phyloP scores from a whole-genome alignment of 2,888 invertebrate genomes.

The Drosophila silvestris region DNA sequence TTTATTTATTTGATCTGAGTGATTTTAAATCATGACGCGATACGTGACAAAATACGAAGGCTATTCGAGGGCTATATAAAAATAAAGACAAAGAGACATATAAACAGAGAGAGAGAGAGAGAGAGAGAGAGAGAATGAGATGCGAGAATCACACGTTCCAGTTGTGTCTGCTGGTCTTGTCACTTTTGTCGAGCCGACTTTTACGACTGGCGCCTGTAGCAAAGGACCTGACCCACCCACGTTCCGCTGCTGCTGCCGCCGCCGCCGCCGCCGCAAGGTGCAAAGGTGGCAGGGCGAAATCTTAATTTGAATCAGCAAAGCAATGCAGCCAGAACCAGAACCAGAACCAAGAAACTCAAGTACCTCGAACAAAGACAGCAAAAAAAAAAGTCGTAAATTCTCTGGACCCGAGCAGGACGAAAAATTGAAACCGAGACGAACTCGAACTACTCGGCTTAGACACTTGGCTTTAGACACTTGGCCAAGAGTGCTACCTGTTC shows the following conservation, averaged over 20 bases:
- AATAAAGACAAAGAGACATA: not conserved
- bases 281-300: constrained; percentile 58
- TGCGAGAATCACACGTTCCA: constrained; percentile 63
- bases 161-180: constrained; percentile 26
- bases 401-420: constrained; percentile 26
- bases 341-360: constrained; percentile 52
- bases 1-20: not conserved
- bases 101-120: not conserved
- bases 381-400: constrained; percentile 61
- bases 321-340: constrained; percentile 19
- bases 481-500: constrained; percentile 42
- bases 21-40: not conserved
- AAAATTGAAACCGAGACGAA: constrained; percentile 24
- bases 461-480: constrained; percentile 77
- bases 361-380: constrained; percentile 46
- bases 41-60: constrained; percentile 1
- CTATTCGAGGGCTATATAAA: not conserved
- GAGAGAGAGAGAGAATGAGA: not conserved
- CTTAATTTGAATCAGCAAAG: constrained; percentile 71
- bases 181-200: constrained; percentile 62
- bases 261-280: constrained; percentile 59
- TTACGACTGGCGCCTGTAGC: constrained; percentile 76
- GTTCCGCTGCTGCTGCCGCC: constrained; percentile 17
- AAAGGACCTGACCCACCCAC: constrained; percentile 77
- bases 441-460: constrained; percentile 62